Evolutionary conservation across 2,888 invertebrate genomes (phyloP).

Genomic region (Gastrophysa polygoni): DNA sequence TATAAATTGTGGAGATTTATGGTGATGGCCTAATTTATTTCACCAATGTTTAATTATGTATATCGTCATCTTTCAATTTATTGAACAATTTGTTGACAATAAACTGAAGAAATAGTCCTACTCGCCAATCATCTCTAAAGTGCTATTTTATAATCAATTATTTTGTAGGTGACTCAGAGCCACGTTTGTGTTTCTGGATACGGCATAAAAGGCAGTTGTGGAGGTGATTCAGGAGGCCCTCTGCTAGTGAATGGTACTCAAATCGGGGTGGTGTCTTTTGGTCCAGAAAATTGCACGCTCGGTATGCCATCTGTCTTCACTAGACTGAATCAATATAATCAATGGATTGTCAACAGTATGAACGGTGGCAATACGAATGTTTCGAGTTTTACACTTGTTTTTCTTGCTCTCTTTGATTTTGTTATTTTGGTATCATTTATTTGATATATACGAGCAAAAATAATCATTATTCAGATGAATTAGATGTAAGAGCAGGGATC

Average conservation of each 20-base stretch:
- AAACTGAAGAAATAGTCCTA: no score
- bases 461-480: no score
- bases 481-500: no score
- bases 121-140: no score
- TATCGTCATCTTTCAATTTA: no score
- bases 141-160: no score
- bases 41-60: no score
- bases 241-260: constrained; percentile 31
- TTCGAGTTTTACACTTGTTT: not conserved
- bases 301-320: constrained; percentile 36
- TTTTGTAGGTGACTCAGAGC: not conserved
- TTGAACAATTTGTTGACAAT: no score
- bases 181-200: constrained; percentile 35
- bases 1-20: no score
- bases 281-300: constrained; percentile 21
- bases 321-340: constrained; percentile 26
- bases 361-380: no score
- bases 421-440: not conserved
- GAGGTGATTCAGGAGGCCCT: constrained; percentile 40
- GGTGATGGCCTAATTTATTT: no score
- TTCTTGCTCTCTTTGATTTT: not conserved
- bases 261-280: constrained; percentile 39
- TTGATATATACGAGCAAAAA: no score
- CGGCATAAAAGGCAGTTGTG: constrained; percentile 32
- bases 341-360: constrained; percentile 30